Evolutionary conservation across 2,888 invertebrate species (phyloP).

Genomic region (Yponomeuta malinellus): DNA sequence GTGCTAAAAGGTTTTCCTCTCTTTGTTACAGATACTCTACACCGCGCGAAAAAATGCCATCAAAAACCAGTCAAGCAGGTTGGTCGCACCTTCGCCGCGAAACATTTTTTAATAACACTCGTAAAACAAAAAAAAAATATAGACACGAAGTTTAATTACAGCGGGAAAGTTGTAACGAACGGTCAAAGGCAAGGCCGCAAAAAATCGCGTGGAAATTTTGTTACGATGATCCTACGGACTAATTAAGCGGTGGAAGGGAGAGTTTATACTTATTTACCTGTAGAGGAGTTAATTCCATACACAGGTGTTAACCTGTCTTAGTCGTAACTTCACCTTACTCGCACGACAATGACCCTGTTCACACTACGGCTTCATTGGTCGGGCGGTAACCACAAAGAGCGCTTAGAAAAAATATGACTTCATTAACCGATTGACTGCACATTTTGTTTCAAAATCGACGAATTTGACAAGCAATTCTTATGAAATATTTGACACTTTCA

Average conservation of each 20-base stretch:
- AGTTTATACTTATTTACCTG: constrained; percentile 42
- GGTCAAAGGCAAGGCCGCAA: constrained; percentile 39
- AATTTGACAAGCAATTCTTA: constrained; percentile 43
- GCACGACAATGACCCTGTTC: constrained; percentile 66
- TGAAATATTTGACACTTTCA: not conserved
- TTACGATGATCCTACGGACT: constrained; percentile 60
- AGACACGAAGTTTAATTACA: constrained; percentile 11
- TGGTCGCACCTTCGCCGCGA: constrained; percentile 14
- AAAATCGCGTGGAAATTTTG: constrained; percentile 50
- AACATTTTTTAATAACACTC: constrained; percentile 10
- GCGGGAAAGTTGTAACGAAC: constrained; percentile 9
- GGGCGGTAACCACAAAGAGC: constrained; percentile 60
- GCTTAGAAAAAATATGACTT: constrained; percentile 60
- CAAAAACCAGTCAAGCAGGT: constrained; percentile 14
- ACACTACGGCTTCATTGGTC: constrained; percentile 45
- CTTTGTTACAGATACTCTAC: constrained; percentile 15
- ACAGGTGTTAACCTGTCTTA: constrained; percentile 60
- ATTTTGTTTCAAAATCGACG: constrained; percentile 31
- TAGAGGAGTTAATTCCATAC: constrained; percentile 70
- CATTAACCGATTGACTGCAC: constrained; percentile 34
- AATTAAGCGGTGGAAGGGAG: constrained; percentile 67
- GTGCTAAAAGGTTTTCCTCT: constrained; percentile 1
- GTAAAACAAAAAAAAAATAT: constrained; percentile 11
- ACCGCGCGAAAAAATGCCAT: constrained; percentile 7
- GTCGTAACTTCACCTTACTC: constrained; percentile 67